Evolutionary conservation across 2,797 vertebrate genomes (phyloP), one percentile per base, ranked within the genome.

Genomic region (Staurois parvus): DNA sequence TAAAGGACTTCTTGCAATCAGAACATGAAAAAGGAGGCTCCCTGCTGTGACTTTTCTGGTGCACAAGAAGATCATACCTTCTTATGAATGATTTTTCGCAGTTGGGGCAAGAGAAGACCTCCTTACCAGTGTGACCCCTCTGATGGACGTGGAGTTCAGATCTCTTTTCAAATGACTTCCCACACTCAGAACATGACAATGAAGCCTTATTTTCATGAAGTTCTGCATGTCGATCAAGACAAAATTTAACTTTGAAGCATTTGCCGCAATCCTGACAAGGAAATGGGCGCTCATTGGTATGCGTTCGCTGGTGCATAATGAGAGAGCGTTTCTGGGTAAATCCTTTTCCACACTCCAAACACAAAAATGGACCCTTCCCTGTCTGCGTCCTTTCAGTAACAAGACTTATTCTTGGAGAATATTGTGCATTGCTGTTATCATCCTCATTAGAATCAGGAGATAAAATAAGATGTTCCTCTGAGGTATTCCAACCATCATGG

Each of bases 41-140:
- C 2, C 42, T 2, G 42, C 11, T 45, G 42, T 91, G 91, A 67
- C 88, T 45, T 45, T 8, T 13, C 42, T 45, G 42, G 42, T 45
- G 42, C 13, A 45, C 42, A 45, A 45, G 11, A 86, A 90, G 88
- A 79, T 90, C 90, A 52, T 88, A 88, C 52, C 89, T 91, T 81
- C 89, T 88, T 79, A 87, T 90, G 77, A 91, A 91, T 45, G 42
- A 45, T 64, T 64, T 64, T 15, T 26, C 11, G 8, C 24, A n/a
- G 8, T 64, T n/a, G 3, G 59, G 8, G 15, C 59, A 64, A 11
- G n/a, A n/a, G n/a, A 64, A 64, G 24, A 26, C 26, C n/a, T 64
- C 15, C 59, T 64, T 21, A n/a, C 59, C n/a, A n/a, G 59, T 11
- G 59, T 64, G 59, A 64, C 15, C 8, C n/a, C 24, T 64, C 59